Percentiles rank a stretch among this genome's conserved stretches.
Evolutionary conservation across 2,113 vertebrate species (phyloP).

Genomic region (Aphelocoma coerulescens): DNA sequence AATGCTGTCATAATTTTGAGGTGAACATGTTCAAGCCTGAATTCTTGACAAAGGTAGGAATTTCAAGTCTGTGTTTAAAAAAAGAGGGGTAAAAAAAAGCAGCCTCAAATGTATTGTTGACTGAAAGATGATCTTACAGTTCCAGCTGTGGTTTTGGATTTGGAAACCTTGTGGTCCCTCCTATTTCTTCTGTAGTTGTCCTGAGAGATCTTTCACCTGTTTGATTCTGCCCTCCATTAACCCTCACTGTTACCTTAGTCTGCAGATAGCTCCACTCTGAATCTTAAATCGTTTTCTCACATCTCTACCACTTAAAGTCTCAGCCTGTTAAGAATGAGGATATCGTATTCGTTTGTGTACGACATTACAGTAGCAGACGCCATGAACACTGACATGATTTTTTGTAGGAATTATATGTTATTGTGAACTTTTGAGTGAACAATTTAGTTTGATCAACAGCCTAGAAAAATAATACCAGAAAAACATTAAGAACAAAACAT

Average conservation of each 20-base stretch:
- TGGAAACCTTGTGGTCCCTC: not conserved
- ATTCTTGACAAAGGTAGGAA: not conserved
- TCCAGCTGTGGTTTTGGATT: not conserved
- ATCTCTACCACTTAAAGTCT: not conserved
- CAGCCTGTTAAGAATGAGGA: not conserved
- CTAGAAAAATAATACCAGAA: not conserved
- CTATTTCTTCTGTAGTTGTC: not conserved
- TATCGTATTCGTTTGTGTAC: not conserved
- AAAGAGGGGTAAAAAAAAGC: rapidly evolving
- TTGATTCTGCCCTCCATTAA: not conserved
- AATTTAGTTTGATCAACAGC: not conserved
- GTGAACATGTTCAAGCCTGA: not conserved
- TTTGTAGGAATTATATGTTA: not conserved
- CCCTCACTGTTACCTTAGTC: not conserved
- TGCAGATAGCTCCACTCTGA: not conserved
- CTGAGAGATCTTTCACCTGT: not conserved
- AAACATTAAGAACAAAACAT: not conserved
- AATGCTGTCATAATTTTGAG: not conserved
- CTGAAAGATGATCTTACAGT: not conserved
- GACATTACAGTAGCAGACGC: not conserved
- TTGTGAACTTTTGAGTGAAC: not conserved
- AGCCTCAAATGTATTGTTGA: not conserved
- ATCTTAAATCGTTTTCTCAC: not conserved
- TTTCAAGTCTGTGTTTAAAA: not conserved
- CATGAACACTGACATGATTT: not conserved